Evolutionary conservation across 2,113 vertebrate genomes (phyloP).

Genomic region (Promerops cafer): DNA sequence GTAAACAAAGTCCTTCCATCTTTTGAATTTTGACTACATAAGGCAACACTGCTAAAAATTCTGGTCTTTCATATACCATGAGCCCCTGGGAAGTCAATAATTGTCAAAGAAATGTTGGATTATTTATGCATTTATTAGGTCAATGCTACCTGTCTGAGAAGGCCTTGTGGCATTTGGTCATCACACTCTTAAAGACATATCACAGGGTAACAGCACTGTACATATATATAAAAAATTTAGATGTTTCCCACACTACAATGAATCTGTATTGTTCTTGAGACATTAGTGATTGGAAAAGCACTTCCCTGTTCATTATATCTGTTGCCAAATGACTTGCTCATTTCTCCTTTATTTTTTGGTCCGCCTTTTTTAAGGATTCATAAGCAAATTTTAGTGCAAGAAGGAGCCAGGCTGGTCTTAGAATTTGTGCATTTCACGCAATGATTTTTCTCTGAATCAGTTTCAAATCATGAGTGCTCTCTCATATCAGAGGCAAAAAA

Average conservation of each 20-base stretch:
- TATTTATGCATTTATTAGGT: slow-evolving; percentile 48
- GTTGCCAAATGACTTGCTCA: background rate
- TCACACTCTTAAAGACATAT: slow-evolving; percentile 15
- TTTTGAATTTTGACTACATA: background rate
- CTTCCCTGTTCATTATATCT: background rate
- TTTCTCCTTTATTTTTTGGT: background rate
- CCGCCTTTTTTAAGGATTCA: background rate
- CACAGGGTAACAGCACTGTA: background rate
- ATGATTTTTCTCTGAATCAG: background rate
- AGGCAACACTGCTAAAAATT: slow-evolving; percentile 51
- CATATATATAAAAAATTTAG: background rate
- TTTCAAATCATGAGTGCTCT: background rate
- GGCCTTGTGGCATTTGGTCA: slow-evolving; percentile 46
- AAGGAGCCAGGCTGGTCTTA: background rate
- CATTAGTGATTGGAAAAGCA: background rate
- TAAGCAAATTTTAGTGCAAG: background rate
- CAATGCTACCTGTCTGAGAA: slow-evolving; percentile 2
- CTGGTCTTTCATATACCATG: slow-evolving; percentile 19
- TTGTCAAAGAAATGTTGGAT: slow-evolving; percentile 56
- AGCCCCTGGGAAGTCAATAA: slow-evolving; percentile 50
- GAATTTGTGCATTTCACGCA: background rate
- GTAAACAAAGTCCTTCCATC: background rate
- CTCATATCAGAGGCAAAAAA: background rate
- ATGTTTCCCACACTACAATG: background rate
- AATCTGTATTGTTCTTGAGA: background rate